A percentile compares a stretch with the other conserved stretches of the same genome.
phyloP scores from a whole-genome alignment of 30 jellyfish, hydroid and myxozoan genomes.

The Morbakka virulenta region DNA sequence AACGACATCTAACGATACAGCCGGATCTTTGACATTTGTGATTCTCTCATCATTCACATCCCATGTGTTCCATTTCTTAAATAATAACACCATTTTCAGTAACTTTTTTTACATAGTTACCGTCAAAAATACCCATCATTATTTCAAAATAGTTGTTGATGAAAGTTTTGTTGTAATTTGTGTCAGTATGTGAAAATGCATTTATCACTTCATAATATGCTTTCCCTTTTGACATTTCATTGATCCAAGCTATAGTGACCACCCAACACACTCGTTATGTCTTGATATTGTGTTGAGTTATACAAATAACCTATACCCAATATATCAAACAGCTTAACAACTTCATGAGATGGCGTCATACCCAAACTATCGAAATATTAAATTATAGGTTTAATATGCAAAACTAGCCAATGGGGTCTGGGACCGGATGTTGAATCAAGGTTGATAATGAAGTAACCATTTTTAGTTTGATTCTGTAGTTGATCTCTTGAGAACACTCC shows the following conservation, averaged over 20 bases:
- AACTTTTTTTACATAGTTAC: background rate
- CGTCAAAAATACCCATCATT: conserved; percentile 6
- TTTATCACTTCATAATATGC: conserved; percentile 13
- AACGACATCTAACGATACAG: background rate
- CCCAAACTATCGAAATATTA: conserved; percentile 16
- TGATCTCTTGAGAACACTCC: conserved; percentile 19
- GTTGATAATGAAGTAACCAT: conserved; percentile 3
- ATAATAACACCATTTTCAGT: background rate
- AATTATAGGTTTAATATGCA: background rate
- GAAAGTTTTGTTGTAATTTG: conserved; percentile 1
- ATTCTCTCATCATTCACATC: background rate
- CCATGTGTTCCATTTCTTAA: background rate
- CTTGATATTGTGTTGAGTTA: conserved; percentile 20
- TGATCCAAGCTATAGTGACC: conserved; percentile 13
- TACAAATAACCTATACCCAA: conserved; percentile 8
- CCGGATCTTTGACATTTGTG: conserved; percentile 16
- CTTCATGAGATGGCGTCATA: background rate
- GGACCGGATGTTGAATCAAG: conserved; percentile 11
- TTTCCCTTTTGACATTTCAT: conserved; percentile 11
- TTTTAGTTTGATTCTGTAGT: background rate
- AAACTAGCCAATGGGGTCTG: conserved; percentile 6
- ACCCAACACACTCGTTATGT: conserved; percentile 25
- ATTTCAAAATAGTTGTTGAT: background rate
- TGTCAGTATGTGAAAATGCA: no score
- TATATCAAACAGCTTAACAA: background rate